phyloP scores from a whole-genome alignment of 2,113 vertebrate species.

The Vanacampus margaritifer region DNA sequence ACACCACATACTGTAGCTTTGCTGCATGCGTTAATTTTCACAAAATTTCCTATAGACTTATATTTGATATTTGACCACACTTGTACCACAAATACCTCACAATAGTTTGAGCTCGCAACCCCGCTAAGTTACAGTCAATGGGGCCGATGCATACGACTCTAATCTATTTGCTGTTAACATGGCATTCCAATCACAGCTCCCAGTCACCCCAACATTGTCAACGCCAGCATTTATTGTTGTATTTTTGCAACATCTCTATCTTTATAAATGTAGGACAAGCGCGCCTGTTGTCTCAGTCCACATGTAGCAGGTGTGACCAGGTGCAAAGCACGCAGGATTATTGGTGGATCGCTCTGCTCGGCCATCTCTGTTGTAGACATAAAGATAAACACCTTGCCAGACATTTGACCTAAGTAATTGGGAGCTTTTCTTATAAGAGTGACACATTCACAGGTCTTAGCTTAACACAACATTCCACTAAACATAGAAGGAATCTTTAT shows the following conservation, averaged over 20 bases:
- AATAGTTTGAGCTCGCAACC: background rate
- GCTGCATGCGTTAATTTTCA: too few species aligned
- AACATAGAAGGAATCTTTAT: constrained; percentile 7
- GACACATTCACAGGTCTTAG: constrained; percentile 9
- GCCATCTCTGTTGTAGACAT: constrained; percentile 15
- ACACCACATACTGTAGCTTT: too few species aligned
- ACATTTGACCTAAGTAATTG: constrained; percentile 32
- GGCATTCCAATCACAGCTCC: background rate
- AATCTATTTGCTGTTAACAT: too few species aligned
- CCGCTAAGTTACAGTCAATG: too few species aligned
- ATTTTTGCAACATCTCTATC: background rate
- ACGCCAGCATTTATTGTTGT: background rate
- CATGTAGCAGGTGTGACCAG: background rate
- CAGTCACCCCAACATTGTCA: background rate
- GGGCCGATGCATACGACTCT: too few species aligned
- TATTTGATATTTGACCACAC: too few species aligned
- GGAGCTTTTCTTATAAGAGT: constrained; percentile 13
- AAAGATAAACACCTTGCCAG: constrained; percentile 28
- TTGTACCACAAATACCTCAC: background rate
- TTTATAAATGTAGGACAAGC: background rate
- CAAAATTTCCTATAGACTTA: too few species aligned
- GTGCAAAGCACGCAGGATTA: background rate
- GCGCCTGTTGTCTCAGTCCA: background rate
- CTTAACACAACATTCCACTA: constrained; percentile 5
- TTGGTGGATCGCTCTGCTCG: background rate